Base-by-base conservation (phyloP, 2,888 invertebrate species). In the Sinohyriopsis cumingii region DNA sequence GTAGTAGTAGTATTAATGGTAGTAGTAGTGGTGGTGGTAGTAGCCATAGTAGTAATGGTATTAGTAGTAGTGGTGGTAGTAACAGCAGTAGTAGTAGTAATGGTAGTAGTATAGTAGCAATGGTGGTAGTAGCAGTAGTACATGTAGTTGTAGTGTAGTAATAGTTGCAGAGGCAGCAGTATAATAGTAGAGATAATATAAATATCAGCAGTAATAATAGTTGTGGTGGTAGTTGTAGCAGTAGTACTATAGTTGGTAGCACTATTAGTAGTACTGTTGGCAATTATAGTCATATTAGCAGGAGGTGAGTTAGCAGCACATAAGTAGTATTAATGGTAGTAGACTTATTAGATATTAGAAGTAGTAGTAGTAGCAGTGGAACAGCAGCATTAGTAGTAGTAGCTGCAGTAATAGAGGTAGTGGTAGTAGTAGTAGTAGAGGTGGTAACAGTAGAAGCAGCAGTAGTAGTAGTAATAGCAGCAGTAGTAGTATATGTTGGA, bases 281-380 rank as follows among this genome's bases (percentile, higher is more conserved):
- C 59, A 73, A 68, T 62, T 63, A 68, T 69, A 73, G 72, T 63
- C 66, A 72, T 69, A 74, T 60, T 74, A 73, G 69, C 66, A 74
- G 74, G 66, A 69, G 69, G 66, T 69, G 63, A 66, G 66, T 66
- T 55, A 73, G 74, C 68, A 74, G 72, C 72, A 74, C 64, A 74
- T 72, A 69, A 72, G 71, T 62, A 72, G 71, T 67, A 74, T 68
- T 68, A 73, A 66, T 73, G 68, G 74, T 74, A 72, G 72, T 68
- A 68, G 68, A 69, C 59, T 63, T 69, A 66, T 62, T 74, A 66
- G 33, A 33, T 28, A 9, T 7, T 33, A 33, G 68, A 64, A 69
- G 64, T 25, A 55, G 56, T 55, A 55, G 56, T 55, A 64, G 9
- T 33, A 33, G 1, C 33, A 33, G 33, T 33, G 9, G 0, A 45